Base-by-base conservation (phyloP, 2,113 vertebrate genomes). In the Hiodon tergisus region DNA sequence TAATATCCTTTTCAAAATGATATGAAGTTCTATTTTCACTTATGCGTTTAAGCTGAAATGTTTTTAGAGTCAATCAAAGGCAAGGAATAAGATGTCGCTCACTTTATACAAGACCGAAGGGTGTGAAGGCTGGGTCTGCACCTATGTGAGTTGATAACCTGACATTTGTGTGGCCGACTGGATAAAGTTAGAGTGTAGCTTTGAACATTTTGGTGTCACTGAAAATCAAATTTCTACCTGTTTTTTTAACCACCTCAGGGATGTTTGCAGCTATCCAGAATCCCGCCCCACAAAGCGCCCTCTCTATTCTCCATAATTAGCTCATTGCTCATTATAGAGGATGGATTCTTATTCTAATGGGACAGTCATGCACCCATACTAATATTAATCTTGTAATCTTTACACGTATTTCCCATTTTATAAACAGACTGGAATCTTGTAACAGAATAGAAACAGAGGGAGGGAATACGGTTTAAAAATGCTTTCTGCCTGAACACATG, bases 101-200 rank as follows among this genome's bases (percentile, higher is more conserved):
- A 52, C 71, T 81, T 78, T 84, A 83, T 58, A n/a, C 53, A 14
- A 16, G 53, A 67, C 53, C 65, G 17, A n/a, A 9, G 48, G 60
- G 67, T 69, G n/a, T 60, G 74, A 75, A 66, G 59, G 54, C 65
- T 54, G 66, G 53, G 50, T 61, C 46, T 50, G 67, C 67, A 61
- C 63, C 47, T 76, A 68, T 46, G 31, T 57, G 59, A 52, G 57
- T 50, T 76, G 58, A 52, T 76, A 14, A 54, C 67, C 58, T 70
- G 67, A 62, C 74, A 61, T 69, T 31, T 52, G 16, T 60, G 6
- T 68, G 54, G 14, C 50, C 11, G 9, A 54, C 74, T 60, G 14
- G 5, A 31, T 62, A 75, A 52, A 57, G 66, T 69, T 9, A 5
- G 50, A 67, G 5, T 6, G n/a, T 57, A 66, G 66, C 53, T 70